phyloP scores from a whole-genome alignment of 2,113 vertebrate genomes.

The Corvus hawaiiensis region DNA sequence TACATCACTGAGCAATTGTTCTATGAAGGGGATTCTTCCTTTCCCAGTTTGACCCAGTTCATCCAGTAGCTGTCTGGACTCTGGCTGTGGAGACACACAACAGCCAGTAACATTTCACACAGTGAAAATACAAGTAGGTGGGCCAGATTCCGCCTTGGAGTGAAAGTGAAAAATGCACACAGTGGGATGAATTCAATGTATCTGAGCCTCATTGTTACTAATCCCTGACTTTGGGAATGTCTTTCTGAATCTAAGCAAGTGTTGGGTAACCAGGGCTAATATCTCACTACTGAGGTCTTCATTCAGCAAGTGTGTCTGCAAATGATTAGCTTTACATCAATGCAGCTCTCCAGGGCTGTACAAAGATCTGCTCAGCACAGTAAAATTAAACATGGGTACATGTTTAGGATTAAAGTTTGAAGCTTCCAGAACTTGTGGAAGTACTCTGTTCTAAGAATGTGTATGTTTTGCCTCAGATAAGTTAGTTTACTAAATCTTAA shows the following conservation, averaged over 20 bases:
- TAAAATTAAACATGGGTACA: neutral
- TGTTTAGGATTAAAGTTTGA: neutral
- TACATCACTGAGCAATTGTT: conserved; percentile 82
- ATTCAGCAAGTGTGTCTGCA: neutral
- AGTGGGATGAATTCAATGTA: neutral
- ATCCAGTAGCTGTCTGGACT: conserved; percentile 72
- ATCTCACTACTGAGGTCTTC: neutral
- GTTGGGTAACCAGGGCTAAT: neutral
- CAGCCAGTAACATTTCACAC: neutral
- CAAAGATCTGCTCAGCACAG: neutral
- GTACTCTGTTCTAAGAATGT: neutral
- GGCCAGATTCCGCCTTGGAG: neutral
- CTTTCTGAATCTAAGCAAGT: neutral
- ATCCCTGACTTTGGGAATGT: neutral
- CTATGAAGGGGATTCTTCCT: conserved; percentile 70
- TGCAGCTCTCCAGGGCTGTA: neutral
- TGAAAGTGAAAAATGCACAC: neutral
- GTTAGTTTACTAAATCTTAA: neutral
- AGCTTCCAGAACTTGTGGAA: neutral
- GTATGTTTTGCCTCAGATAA: neutral
- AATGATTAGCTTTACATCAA: neutral
- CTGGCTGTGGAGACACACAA: conserved; percentile 50
- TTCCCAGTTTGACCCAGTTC: conserved; percentile 72
- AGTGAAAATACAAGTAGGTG: neutral
- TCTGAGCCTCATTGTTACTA: neutral